Evolutionary conservation across 92 coral and sea anemone genomes (phyloP).

Genomic region (Zoanthus sociatus): DNA sequence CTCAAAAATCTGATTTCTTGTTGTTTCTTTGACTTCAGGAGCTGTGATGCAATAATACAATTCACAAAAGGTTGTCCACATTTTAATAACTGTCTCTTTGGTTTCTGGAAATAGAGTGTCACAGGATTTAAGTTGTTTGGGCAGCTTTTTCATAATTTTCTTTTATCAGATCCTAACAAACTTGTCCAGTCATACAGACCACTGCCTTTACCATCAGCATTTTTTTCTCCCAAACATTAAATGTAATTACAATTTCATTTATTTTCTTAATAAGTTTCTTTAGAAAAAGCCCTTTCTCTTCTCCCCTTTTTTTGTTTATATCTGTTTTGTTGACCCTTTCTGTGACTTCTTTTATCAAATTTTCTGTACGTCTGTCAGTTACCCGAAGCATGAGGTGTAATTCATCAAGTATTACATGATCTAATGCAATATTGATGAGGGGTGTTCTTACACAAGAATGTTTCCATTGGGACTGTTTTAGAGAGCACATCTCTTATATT

Average conservation of each 20-base stretch:
- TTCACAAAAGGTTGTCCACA: slow-evolving; percentile 62
- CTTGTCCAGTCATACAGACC: slow-evolving; percentile 68
- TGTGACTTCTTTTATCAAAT: slow-evolving; percentile 60
- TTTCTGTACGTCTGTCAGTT: slow-evolving; percentile 70
- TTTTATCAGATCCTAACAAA: slow-evolving; percentile 69
- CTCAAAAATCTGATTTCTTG: neutral
- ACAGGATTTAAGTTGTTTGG: slow-evolving; percentile 40
- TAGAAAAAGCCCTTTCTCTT: slow-evolving; percentile 23
- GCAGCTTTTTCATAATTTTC: slow-evolving; percentile 51
- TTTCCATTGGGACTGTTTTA: slow-evolving; percentile 10
- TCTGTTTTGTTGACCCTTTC: slow-evolving; percentile 72
- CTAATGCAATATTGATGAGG: slow-evolving; percentile 49
- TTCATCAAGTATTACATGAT: slow-evolving; percentile 69
- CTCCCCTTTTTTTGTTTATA: slow-evolving; percentile 23
- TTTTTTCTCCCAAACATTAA: slow-evolving; percentile 68
- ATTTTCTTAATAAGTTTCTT: slow-evolving; percentile 41
- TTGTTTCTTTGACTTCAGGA: slow-evolving; percentile 4
- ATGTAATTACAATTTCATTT: slow-evolving; percentile 55
- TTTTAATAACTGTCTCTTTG: slow-evolving; percentile 51
- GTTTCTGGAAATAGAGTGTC: slow-evolving; percentile 61
- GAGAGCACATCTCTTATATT: slow-evolving; percentile 16
- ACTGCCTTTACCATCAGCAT: slow-evolving; percentile 75
- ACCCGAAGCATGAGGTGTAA: slow-evolving; percentile 69
- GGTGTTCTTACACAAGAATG: slow-evolving; percentile 60
- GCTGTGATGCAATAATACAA: slow-evolving; percentile 54